These are phyloP conservation scores for Chrysina gloriosa DNA, from an alignment of 2,888 invertebrate genomes.

Conservation along the genomic window DNA sequence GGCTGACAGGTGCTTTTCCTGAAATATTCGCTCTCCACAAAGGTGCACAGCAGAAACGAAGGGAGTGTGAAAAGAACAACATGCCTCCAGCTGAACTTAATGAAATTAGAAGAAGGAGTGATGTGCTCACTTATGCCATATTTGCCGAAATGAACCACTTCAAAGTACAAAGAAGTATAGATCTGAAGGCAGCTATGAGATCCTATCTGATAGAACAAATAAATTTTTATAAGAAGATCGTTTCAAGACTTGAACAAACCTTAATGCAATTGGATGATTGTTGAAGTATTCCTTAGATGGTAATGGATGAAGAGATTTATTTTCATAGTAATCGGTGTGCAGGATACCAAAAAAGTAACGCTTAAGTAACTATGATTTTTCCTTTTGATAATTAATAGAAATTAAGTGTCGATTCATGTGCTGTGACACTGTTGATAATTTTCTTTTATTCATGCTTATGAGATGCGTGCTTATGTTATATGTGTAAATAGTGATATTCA, in stretches of 20 bases:
- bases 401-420: conserved; percentile 15
- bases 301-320: neutral
- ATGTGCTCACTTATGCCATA: conserved; percentile 91
- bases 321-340: neutral
- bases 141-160: conserved; percentile 96
- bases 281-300: neutral
- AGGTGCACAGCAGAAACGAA: conserved; percentile 88
- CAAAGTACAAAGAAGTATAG: conserved; percentile 85
- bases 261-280: conserved; percentile 21
- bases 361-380: neutral
- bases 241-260: conserved; percentile 73
- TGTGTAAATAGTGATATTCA: neutral
- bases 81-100: conserved; percentile 84
- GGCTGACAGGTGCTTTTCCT: conserved; percentile 90
- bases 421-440: conserved; percentile 1
- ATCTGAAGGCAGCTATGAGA: conserved; percentile 88
- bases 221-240: conserved; percentile 88
- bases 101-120: conserved; percentile 85
- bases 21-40: conserved; percentile 91
- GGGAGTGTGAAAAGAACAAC: conserved; percentile 88
- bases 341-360: conserved; percentile 25
- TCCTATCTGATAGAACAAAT: conserved; percentile 90
- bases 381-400: neutral
- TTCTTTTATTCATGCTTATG: neutral
- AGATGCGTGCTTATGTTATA: neutral